phyloP scores from a whole-genome alignment of 2,888 invertebrate species.

The Phaonia tiefii region DNA sequence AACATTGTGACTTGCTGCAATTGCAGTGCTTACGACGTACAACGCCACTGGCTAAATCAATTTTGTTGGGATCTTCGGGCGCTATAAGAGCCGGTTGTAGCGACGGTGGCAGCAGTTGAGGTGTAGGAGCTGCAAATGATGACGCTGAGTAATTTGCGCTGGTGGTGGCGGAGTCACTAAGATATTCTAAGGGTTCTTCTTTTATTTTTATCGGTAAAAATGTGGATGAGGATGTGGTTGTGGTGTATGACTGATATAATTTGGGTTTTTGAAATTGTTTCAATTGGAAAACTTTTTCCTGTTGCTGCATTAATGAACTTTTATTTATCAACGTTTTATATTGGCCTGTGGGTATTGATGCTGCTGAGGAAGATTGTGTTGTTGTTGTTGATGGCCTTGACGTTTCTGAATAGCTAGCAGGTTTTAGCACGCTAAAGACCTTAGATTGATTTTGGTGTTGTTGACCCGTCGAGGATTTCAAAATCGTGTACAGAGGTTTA shows the following conservation, averaged over 20 bases:
- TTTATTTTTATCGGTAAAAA: constrained; percentile 66
- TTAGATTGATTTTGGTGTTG: constrained; percentile 60
- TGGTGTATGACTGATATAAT: constrained; percentile 14
- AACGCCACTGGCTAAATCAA: constrained; percentile 67
- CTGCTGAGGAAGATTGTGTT: constrained; percentile 2
- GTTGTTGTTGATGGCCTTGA: constrained; percentile 34
- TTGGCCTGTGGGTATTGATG: constrained; percentile 16
- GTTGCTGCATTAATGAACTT: constrained; percentile 52
- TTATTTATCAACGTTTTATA: constrained; percentile 50
- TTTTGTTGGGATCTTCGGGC: constrained; percentile 24
- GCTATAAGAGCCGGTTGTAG: background rate
- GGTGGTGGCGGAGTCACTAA: background rate
- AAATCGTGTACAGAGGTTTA: constrained; percentile 55
- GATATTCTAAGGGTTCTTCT: constrained; percentile 64
- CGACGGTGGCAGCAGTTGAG: background rate
- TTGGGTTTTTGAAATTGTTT: constrained; percentile 35
- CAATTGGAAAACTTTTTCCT: constrained; percentile 45
- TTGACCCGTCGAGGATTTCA: constrained; percentile 67
- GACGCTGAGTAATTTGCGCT: background rate
- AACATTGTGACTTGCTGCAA: constrained; percentile 98
- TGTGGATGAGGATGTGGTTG: constrained; percentile 63
- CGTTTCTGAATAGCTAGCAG: constrained; percentile 37
- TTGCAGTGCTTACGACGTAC: constrained; percentile 95
- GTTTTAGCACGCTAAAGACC: constrained; percentile 70
- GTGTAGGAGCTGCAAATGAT: background rate